Evolutionary conservation across 2,888 invertebrate genomes (phyloP).

Genomic region (Caenorhabditis japonica): DNA sequence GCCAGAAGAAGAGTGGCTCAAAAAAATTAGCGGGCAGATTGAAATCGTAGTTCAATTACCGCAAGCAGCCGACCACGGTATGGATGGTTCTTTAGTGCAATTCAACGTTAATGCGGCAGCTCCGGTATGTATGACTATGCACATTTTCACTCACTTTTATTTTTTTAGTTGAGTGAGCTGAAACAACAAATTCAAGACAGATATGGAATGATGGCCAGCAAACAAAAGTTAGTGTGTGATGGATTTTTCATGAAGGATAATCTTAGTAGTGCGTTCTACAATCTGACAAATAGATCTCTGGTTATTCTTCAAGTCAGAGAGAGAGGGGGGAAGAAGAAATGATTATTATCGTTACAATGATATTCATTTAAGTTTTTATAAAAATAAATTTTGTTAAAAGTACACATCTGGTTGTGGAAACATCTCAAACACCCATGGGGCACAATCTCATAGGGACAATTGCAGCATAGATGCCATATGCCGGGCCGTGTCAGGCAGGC

Average conservation of each 20-base stretch:
- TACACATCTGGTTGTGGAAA: too few relatives aligned
- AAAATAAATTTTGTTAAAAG: too few relatives aligned
- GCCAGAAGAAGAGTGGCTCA: constrained; percentile 86
- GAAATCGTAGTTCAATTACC: constrained; percentile 88
- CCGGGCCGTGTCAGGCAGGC: too few relatives aligned
- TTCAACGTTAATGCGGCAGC: constrained; percentile 86
- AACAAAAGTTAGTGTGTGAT: constrained; percentile 95
- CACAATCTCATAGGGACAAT: too few relatives aligned
- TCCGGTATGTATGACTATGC: constrained; percentile 78
- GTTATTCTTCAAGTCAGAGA: constrained; percentile 94
- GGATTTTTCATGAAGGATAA: constrained; percentile 97
- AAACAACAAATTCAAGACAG: constrained; percentile 89
- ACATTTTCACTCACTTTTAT: not conserved
- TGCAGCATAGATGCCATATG: too few relatives aligned
- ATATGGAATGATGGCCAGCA: constrained; percentile 93
- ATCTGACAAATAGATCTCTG: constrained; percentile 87
- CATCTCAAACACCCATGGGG: too few relatives aligned
- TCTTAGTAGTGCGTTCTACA: constrained; percentile 94
- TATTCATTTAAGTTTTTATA: not conserved
- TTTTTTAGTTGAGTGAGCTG: constrained; percentile 84
- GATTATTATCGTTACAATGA: constrained; percentile 1
- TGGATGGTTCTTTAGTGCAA: constrained; percentile 89
- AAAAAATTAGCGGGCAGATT: constrained; percentile 78
- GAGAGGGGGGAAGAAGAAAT: constrained; percentile 78
- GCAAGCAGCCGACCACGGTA: constrained; percentile 94